Conservation (phyloP, 2,888 invertebrate species). For the Nemapogon koenigi region DNA sequence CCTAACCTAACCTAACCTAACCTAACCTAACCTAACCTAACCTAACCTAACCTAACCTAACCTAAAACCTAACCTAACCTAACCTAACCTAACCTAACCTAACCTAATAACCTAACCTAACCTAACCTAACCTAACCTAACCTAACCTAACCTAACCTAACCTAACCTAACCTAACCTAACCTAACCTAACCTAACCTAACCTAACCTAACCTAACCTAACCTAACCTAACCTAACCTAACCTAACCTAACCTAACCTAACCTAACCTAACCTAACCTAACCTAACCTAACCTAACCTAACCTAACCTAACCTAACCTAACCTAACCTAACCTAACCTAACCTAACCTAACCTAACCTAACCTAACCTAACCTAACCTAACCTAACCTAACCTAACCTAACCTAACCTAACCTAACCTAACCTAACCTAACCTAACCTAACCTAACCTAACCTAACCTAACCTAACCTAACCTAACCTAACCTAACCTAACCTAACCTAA, state of each 20-base stretch:
- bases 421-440: conserved; percentile 11
- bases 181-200: conserved; percentile 14
- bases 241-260: conserved; percentile 14
- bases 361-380: conserved; percentile 12
- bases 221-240: conserved; percentile 14
- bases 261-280: conserved; percentile 14
- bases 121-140: conserved; percentile 12
- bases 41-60: conserved; percentile 13
- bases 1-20: conserved; percentile 13
- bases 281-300: conserved; percentile 12
- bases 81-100: conserved; percentile 13
- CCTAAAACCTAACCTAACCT: conserved; percentile 10
- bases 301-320: conserved; percentile 11
- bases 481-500: conserved; percentile 15
- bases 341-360: conserved; percentile 12
- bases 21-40: too few species aligned
- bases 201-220: conserved; percentile 14
- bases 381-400: conserved; percentile 13
- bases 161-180: conserved; percentile 13
- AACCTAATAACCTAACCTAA: conserved; percentile 13
- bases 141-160: conserved; percentile 10
- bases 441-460: conserved; percentile 11
- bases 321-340: conserved; percentile 11
- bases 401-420: conserved; percentile 12
- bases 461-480: conserved; percentile 12